These are phyloP conservation scores for Eudorcas thomsonii DNA, from an alignment of 2,113 vertebrate species.

Conservation along the genomic window DNA sequence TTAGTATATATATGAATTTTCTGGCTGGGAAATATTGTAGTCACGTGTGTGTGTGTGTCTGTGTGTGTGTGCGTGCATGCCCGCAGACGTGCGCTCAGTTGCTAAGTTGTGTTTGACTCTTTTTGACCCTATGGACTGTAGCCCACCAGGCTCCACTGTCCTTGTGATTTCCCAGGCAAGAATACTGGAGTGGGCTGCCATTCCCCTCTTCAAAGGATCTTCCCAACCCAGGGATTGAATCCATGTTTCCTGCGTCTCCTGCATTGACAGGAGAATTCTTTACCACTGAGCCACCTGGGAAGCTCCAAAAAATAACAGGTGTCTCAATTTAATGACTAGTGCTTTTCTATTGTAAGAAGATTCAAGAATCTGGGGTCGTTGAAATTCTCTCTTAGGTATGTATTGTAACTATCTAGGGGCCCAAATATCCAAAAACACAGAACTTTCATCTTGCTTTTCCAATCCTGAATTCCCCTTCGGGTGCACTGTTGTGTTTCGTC, in stretches of 20 bases:
- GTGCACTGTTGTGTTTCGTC: not conserved
- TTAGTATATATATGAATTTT: not conserved
- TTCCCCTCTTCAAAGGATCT: not conserved
- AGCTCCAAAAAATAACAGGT: not conserved
- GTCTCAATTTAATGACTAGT: not conserved
- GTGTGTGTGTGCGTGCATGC: not conserved
- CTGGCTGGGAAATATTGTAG: not conserved
- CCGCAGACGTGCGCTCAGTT: accelerated
- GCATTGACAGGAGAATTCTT: not conserved
- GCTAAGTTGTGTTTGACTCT: not conserved
- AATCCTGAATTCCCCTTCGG: not conserved
- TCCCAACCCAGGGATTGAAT: not conserved
- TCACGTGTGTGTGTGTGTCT: not conserved
- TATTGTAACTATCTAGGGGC: not conserved
- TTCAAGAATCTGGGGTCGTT: not conserved
- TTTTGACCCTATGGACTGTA: not conserved
- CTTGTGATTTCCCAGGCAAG: not conserved
- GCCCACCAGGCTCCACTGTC: not conserved
- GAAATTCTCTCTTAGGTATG: not conserved
- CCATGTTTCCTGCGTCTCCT: not conserved
- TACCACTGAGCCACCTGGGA: not conserved
- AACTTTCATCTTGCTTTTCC: not conserved
- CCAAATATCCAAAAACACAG: not conserved
- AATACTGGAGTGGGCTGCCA: not conserved
- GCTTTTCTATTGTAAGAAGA: not conserved